A percentile compares a stretch with the other conserved stretches of the same genome.
Evolutionary conservation across 2,888 invertebrate genomes (phyloP).

Genomic region (Tholera decimalis): DNA sequence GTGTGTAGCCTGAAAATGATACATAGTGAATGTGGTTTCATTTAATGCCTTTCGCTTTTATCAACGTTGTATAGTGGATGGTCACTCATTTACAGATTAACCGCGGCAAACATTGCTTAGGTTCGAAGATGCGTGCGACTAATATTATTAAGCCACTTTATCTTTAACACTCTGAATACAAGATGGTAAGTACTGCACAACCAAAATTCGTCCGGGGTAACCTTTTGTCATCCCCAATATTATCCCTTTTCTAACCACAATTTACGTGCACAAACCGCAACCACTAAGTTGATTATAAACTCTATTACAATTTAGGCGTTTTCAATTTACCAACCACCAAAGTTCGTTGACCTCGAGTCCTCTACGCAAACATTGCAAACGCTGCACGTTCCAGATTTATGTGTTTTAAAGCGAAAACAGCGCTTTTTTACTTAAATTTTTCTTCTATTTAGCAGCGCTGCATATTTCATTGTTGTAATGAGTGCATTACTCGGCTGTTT

Average conservation of each 20-base stretch:
- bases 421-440: slow-evolving; percentile 34
- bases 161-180: not conserved
- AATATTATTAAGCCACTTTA: not conserved
- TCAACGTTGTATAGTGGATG: too few species aligned
- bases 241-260: slow-evolving; percentile 4
- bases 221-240: not conserved
- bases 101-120: not conserved
- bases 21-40: too few species aligned
- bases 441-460: slow-evolving; percentile 11
- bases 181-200: not conserved
- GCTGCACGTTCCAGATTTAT: slow-evolving; percentile 39
- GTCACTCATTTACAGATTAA: too few species aligned
- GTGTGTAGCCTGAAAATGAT: too few species aligned
- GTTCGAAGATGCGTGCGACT: not conserved
- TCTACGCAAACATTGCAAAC: slow-evolving; percentile 10
- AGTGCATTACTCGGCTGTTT: slow-evolving; percentile 30
- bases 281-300: slow-evolving; percentile 35
- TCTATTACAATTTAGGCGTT: slow-evolving; percentile 7
- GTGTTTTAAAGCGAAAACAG: slow-evolving; percentile 29
- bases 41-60: too few species aligned
- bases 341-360: slow-evolving; percentile 14
- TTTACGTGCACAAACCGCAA: slow-evolving; percentile 16
- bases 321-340: slow-evolving; percentile 1
- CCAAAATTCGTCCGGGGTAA: not conserved
- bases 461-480: slow-evolving; percentile 51